Conservation (phyloP, 2,113 vertebrate genomes). For the Phodopus roborovskii region DNA sequence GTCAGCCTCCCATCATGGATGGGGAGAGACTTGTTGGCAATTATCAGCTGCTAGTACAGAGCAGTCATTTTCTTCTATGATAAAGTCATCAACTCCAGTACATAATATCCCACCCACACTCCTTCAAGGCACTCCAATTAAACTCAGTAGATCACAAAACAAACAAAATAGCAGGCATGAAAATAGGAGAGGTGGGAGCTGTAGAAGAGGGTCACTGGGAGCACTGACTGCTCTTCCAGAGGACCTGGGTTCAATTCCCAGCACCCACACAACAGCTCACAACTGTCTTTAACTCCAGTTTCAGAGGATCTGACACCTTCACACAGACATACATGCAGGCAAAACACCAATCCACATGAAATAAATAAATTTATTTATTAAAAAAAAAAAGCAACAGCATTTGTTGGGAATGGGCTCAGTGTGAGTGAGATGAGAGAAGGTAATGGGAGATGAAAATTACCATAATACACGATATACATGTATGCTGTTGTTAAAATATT, state of each 20-base stretch:
- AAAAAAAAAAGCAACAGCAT: background rate
- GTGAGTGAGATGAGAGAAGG: background rate
- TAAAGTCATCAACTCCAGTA: background rate
- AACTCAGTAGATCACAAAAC: background rate
- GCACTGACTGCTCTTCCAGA: background rate
- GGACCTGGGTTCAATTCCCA: background rate
- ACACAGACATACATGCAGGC: background rate
- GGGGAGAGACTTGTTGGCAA: background rate
- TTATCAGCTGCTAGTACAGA: background rate
- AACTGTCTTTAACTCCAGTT: background rate
- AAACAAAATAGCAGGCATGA: background rate
- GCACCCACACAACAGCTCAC: background rate
- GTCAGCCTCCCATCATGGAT: background rate
- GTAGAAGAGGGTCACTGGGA: background rate
- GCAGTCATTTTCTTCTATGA: background rate
- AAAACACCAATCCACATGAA: background rate
- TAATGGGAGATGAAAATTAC: background rate
- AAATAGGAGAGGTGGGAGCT: background rate
- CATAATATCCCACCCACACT: background rate
- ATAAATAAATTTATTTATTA: background rate
- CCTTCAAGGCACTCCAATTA: background rate
- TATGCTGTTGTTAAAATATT: background rate
- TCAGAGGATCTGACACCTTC: background rate
- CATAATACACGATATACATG: background rate
- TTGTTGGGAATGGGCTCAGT: background rate